These are phyloP conservation scores for Probaryconus sp. DNA, from an alignment of 1,140 invertebrate species.

Conservation along the genomic window DNA sequence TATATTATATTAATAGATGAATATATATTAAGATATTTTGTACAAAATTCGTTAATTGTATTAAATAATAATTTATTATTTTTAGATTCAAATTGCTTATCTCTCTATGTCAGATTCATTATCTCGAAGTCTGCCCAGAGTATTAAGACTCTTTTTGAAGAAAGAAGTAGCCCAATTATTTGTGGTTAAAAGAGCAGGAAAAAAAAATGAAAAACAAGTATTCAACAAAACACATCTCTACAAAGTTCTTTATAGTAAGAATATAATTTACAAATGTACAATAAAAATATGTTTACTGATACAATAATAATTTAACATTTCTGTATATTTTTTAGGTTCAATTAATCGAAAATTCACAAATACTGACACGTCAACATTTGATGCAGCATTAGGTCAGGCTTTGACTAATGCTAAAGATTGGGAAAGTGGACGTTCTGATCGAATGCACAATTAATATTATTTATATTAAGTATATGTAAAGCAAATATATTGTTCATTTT, in stretches of 20 bases:
- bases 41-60: too few species aligned
- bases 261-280: too few species aligned
- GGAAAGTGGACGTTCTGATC: background rate
- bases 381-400: conserved; percentile 5
- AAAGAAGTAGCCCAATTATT: conserved; percentile 1
- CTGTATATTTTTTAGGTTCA: background rate
- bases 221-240: conserved; percentile 1
- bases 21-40: too few species aligned
- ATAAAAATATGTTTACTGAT: too few species aligned
- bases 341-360: background rate
- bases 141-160: background rate
- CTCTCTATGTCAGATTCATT: background rate
- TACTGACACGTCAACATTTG: background rate
- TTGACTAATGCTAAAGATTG: conserved; percentile 2
- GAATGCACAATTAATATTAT: too few species aligned
- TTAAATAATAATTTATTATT: too few species aligned
- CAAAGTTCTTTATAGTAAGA: conserved; percentile 3
- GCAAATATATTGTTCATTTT: too few species aligned
- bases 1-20: conserved; percentile 4
- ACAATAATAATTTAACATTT: background rate
- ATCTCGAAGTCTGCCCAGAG: background rate
- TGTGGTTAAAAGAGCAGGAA: conserved; percentile 3
- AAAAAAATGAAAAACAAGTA: background rate
- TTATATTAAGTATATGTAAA: too few species aligned
- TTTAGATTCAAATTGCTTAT: conserved; percentile 1